phyloP scores from a whole-genome alignment of 2,113 vertebrate species.

The Triplophysa dalaica region DNA sequence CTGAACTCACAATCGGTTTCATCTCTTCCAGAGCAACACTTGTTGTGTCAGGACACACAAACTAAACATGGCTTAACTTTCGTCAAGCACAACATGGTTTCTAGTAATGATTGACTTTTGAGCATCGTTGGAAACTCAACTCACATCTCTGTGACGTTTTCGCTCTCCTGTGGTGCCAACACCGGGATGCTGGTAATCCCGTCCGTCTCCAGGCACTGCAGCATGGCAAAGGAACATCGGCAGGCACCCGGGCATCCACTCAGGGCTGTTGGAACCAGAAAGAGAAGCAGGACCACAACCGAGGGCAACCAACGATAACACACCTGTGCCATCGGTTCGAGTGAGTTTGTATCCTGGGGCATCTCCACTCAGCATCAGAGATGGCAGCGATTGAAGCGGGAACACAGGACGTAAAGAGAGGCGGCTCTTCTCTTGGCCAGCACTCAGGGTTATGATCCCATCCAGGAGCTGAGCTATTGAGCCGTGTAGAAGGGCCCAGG shows the following conservation, averaged over 20 bases:
- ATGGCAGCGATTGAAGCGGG: not conserved
- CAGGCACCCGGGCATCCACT: constrained; percentile 71
- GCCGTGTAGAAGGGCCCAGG: constrained; percentile 71
- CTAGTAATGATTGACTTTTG: not conserved
- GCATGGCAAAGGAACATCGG: constrained; percentile 70
- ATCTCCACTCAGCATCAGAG: constrained; percentile 1
- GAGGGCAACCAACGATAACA: constrained; percentile 49
- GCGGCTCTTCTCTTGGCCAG: constrained; percentile 54
- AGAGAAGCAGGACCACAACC: constrained; percentile 48
- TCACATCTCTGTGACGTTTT: constrained; percentile 81
- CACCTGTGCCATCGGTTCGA: constrained; percentile 57
- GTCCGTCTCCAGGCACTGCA: constrained; percentile 73
- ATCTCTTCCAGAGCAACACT: not conserved
- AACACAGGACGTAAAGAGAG: not conserved
- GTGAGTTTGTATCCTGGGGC: constrained; percentile 26
- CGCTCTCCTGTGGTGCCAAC: constrained; percentile 70
- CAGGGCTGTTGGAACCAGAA: constrained; percentile 53
- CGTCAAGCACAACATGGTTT: not conserved
- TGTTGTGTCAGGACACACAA: not conserved
- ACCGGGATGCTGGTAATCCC: constrained; percentile 66
- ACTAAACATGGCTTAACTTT: not conserved
- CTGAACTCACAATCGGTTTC: constrained; percentile 9
- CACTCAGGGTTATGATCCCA: constrained; percentile 60
- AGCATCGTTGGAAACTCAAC: constrained; percentile 49
- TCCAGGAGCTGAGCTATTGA: constrained; percentile 67